These are phyloP conservation scores for Sipha flava DNA, from an alignment of 1,140 invertebrate species.

Conservation along the genomic window DNA sequence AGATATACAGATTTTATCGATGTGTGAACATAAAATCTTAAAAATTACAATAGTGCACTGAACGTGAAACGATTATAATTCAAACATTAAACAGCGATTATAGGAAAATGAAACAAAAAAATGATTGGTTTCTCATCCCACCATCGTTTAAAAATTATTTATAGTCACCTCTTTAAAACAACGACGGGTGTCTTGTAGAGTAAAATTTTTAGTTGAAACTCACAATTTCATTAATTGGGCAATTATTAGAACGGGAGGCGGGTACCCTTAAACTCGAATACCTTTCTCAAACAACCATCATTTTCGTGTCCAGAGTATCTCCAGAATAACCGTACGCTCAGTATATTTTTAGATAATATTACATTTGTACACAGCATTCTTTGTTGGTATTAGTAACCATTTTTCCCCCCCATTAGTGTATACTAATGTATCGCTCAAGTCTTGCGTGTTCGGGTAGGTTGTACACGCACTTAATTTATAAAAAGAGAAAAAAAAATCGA, in stretches of 20 bases:
- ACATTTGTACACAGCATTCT: not conserved
- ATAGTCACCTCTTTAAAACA: not conserved
- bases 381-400: not conserved
- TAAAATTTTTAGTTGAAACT: not conserved
- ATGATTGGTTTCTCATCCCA: too few species aligned
- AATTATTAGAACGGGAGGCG: not conserved
- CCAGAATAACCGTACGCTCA: not conserved
- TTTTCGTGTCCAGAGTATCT: not conserved
- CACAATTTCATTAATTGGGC: constrained; percentile 4
- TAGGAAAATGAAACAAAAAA: too few species aligned
- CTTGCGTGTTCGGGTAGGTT: not conserved
- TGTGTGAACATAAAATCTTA: too few species aligned
- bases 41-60: too few species aligned
- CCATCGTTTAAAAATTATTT: not conserved
- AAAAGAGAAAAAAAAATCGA: not conserved
- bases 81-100: too few species aligned
- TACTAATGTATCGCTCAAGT: not conserved
- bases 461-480: not conserved
- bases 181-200: not conserved
- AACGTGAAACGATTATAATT: too few species aligned
- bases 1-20: too few species aligned
- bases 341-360: not conserved
- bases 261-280: not conserved
- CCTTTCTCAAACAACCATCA: not conserved
- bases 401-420: not conserved